Evolutionary conservation across 2,797 vertebrate genomes (phyloP), one percentile per base, ranked within the genome.

Genomic region (Pyrocephalus nanus): DNA sequence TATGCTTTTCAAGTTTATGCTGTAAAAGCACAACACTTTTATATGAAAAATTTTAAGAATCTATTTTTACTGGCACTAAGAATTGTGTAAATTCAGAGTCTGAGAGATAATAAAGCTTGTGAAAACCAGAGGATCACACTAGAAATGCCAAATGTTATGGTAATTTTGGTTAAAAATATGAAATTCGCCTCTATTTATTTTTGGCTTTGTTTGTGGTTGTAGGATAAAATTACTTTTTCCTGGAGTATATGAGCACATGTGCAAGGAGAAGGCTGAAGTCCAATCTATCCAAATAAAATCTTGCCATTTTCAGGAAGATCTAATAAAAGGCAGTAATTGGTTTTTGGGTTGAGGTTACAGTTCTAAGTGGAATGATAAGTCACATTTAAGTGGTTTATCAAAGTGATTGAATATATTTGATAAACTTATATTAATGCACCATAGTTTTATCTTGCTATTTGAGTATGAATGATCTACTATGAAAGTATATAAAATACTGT

Each of bases 231-330:
- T 7, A 62, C 29, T 34, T 88, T 84, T 89, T 71, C 47, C 51
- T 60, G 54, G 30, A 50, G n/a, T 48, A 91, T 51, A 45, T 58
- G 69, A 84, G 18, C 30, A 55, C 20, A 6, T 66, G 15, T 54
- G 19, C 67, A 78, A 77, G 36, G 64, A 85, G 57, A 72, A 76
- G 26, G 15, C 62, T 84, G 76, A 90, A 94, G 62, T 88, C 66
- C 82, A 79, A 94, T 89, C 45, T 40, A 45, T 93, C 74, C 58
- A 94, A 95, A 92, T 88, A 71, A 96, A 95, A 96, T 95, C 85
- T 70, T 87, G 12, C 47, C 15, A 2, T 96, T 90, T 95, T 65
- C 86, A 75, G 79, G 47, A 89, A 81, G 74, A 94, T 91, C 74
- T 96, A 92, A 90, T 97, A 85, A 94, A 90, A 85, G 48, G 66